These are phyloP conservation scores for Diploscapter pachys DNA, from an alignment of 1,140 invertebrate genomes.

Conservation along the genomic window DNA sequence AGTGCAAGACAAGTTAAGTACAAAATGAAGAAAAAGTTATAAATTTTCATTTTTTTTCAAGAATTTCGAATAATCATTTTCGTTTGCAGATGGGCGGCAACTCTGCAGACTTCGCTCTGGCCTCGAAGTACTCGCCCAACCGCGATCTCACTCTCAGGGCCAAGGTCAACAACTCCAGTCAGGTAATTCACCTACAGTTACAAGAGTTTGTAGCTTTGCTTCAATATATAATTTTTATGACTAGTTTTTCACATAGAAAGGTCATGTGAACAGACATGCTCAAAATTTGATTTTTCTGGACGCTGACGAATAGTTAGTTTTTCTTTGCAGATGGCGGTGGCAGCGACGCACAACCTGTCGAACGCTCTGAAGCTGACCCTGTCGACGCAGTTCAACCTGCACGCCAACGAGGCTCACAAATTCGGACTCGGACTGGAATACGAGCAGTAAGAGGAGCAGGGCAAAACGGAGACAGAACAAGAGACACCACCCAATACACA, in stretches of 20 bases:
- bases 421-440: constrained; percentile 44
- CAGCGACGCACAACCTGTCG: constrained; percentile 36
- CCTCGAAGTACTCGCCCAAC: constrained; percentile 48
- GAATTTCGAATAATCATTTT: neutral
- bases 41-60: too few relatives aligned
- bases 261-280: too few relatives aligned
- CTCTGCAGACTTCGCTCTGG: constrained; percentile 44
- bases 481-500: too few relatives aligned
- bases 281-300: neutral
- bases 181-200: constrained; percentile 21
- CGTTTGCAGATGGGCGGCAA: constrained; percentile 39
- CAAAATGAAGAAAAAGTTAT: too few relatives aligned
- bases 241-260: neutral
- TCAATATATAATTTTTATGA: constrained; percentile 7
- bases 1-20: too few relatives aligned
- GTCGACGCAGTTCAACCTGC: constrained; percentile 41
- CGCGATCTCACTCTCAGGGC: constrained; percentile 51
- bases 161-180: constrained; percentile 52
- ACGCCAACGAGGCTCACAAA: constrained; percentile 38
- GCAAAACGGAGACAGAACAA: too few relatives aligned
- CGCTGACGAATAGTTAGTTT: neutral
- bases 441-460: neutral
- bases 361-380: constrained; percentile 37
- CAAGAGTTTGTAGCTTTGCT: neutral
- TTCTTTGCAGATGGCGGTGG: constrained; percentile 29